Conservation (phyloP, 2,888 invertebrate species). For the Pammene aurita region DNA sequence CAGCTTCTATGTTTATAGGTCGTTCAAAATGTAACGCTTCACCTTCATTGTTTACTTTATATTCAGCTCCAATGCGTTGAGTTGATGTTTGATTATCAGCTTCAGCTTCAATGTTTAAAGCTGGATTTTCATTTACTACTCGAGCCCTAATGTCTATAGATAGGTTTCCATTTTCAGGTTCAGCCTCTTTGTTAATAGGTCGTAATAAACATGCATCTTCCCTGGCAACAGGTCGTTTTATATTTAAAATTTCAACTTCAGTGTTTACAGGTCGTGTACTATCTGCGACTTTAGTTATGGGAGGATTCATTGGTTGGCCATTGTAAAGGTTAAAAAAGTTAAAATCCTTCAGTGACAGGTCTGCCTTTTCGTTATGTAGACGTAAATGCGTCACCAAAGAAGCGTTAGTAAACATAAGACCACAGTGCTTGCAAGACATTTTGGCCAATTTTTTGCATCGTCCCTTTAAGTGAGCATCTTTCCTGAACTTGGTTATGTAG, state of each 20-base stretch:
- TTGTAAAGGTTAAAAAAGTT: constrained; percentile 60
- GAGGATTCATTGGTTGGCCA: constrained; percentile 56
- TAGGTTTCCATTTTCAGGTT: too few species aligned
- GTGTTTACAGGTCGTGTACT: background rate
- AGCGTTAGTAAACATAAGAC: background rate
- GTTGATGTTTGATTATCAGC: background rate
- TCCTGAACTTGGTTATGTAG: constrained; percentile 51
- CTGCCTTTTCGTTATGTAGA: constrained; percentile 53
- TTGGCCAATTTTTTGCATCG: constrained; percentile 54
- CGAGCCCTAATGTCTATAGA: too few species aligned
- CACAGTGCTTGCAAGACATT: constrained; percentile 40
- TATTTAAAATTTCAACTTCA: background rate
- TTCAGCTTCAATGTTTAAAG: background rate
- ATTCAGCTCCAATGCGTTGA: too few species aligned
- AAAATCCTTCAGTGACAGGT: constrained; percentile 46
- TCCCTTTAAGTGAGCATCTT: constrained; percentile 52
- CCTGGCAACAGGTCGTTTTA: background rate
- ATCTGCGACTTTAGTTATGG: constrained; percentile 49
- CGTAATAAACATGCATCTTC: background rate
- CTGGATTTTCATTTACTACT: background rate
- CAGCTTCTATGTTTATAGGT: too few species aligned
- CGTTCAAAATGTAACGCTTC: background rate
- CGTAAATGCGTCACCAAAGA: constrained; percentile 6
- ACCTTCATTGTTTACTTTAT: background rate
- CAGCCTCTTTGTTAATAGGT: too few species aligned